Base-by-base conservation (phyloP, 2,888 invertebrate species). In the Hanleya hanleyi region DNA sequence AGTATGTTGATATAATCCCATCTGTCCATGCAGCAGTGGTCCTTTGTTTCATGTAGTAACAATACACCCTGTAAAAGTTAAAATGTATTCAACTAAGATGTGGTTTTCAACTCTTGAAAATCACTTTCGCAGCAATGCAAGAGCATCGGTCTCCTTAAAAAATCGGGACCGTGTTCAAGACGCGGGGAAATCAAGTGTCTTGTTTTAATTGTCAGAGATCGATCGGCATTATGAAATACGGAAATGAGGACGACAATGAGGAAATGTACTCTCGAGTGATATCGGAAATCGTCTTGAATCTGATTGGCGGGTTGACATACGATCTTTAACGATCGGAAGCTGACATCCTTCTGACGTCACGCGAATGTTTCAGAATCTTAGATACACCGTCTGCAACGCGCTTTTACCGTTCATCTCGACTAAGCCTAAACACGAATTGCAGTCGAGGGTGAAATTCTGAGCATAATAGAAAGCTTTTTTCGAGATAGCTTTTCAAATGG, bases 261-360 rank as follows among this genome's bases (percentile, higher is more conserved):
- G 57, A 57, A 57, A 57, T 57, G 57, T 57, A 57, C 57, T 57
- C 29, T 57, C 57, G 29, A 57, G 22, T 57, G 57, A 57, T 26
- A 29, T 29, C 57, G 57, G 57, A 57, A 57, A 57, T 26, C 22
- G 57, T 57, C 57, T 22, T 15, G 12, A 22, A 57, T 57, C 29
- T 57, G 57, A 57, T 57, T 57, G 57, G 57, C 57, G 57, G 57
- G 29, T 57, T 57, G 57, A 57, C 57, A 57, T 57, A 57, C 57
- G 57, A 57, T 57, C 57, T 57, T 57, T 29, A 57, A 22, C 18
- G 57, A 57, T 29, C 57, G 57, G 57, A 57, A 57, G 26, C 32
- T 29, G 32, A 15, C 12, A 57, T 22, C 32, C 57, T 57, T 4
- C 32, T 57, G 57, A 57, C 57, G 57, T 57, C 57, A 57, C 57